Evolutionary conservation across 2,113 vertebrate genomes (phyloP).

Genomic region (Microcebus murinus): DNA sequence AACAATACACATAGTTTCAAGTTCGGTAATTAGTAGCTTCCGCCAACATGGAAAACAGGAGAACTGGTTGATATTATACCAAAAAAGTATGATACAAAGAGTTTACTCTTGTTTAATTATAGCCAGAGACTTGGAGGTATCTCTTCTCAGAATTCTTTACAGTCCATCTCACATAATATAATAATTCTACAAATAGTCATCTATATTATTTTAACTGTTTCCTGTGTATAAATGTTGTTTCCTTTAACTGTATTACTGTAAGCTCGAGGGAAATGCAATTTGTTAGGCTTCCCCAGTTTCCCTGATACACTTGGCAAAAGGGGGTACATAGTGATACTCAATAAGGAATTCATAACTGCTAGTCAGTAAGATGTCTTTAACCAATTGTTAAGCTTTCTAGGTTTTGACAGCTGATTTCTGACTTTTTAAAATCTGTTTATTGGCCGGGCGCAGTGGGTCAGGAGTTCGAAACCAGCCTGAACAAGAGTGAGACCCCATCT

Average conservation of each 20-base stretch:
- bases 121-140: not conserved
- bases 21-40: not conserved
- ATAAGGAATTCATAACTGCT: not conserved
- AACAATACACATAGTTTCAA: not conserved
- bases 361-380: not conserved
- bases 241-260: not conserved
- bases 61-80: not conserved
- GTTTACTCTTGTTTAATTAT: not conserved
- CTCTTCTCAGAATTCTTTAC: not conserved
- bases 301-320: not conserved
- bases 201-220: not conserved
- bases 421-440: not conserved
- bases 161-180: not conserved
- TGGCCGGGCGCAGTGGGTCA: not conserved
- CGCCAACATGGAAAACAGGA: not conserved
- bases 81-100: not conserved
- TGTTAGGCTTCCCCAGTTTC: not conserved
- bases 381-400: not conserved
- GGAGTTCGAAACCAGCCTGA: no score
- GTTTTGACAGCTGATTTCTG: not conserved
- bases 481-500: no score
- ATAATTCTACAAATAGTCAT: not conserved
- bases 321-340: not conserved
- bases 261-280: not conserved
- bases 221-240: not conserved